phyloP scores from a whole-genome alignment of 2,888 invertebrate genomes.

The Asteroscopus sphinx region DNA sequence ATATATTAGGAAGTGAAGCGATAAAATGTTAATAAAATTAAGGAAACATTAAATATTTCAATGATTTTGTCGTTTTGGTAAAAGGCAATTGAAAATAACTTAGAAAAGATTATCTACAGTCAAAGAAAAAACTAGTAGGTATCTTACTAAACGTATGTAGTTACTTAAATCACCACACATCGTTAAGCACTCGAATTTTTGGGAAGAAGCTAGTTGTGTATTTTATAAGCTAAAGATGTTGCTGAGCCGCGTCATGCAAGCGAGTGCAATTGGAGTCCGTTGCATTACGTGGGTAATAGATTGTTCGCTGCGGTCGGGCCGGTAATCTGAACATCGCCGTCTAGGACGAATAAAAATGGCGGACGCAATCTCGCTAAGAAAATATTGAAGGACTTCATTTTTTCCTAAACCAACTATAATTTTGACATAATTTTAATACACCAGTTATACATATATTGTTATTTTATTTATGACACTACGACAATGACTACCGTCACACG shows the following conservation, averaged over 20 bases:
- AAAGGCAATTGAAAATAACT: background rate
- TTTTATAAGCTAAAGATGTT: slow-evolving; percentile 7
- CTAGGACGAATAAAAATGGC: no score
- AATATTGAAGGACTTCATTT: no score
- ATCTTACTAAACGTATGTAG: no score
- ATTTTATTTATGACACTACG: no score
- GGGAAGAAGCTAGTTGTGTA: background rate
- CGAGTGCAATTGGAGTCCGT: slow-evolving; percentile 1
- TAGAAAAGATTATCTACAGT: no score
- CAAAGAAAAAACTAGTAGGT: no score
- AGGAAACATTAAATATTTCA: background rate
- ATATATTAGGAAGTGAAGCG: background rate
- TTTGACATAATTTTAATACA: no score
- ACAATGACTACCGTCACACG: no score
- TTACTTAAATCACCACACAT: background rate
- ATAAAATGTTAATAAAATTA: background rate
- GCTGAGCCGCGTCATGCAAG: background rate
- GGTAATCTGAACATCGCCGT: background rate
- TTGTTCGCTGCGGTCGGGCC: slow-evolving; percentile 4
- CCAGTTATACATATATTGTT: no score
- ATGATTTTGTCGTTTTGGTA: background rate
- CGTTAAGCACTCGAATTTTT: background rate
- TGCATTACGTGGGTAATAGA: slow-evolving; percentile 32
- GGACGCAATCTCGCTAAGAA: no score
- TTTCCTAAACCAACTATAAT: no score